Evolutionary conservation across 2,888 invertebrate genomes (phyloP), one percentile per base, ranked within the genome.

Genomic region (Lomographa bimaculata): DNA sequence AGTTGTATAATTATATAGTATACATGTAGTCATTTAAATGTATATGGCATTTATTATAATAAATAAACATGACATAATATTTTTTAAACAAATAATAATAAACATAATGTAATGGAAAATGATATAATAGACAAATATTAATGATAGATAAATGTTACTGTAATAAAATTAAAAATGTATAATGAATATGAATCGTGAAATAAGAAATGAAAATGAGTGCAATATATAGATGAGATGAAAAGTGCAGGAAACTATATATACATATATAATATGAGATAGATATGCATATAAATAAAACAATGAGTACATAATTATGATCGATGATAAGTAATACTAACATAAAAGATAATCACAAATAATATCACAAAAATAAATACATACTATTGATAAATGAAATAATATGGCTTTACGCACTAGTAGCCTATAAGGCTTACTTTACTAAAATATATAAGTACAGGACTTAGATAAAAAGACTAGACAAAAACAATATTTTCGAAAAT

Each of bases 401-500:
- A 52, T 53, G 40, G 51, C 54, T 51, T 27, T 27, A 43, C 23
- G 27, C 32, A 46, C 32, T 41, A 20, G 28, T 25, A 49, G 41
- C 36, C 46, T 35, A 53, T 41, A 39, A 42, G 46, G 40, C 24
- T 37, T 59, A 63, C 56, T 57, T 59, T 50, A 57, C 54, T 57
- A 57, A 48, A 59, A 57, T 52, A 54, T 48, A 59, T 44, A n/a
- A n/a, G n/a, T n/a, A 49, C 43, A 70, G 55, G 64, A 76, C 77
- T 80, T 78, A 79, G 59, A 60, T 54, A 66, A 66, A 56, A 66
- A 70, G 83, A 83, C 80, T 83, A 82, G 79, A 80, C 60, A 54
- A 57, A 63, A 54, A 50, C 56, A 60, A 54, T 16, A 50, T 64
- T 72, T 79, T 67, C 66, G 62, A 53, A 67, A 71, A 65, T 73